A percentile compares a stretch with the other conserved stretches of the same genome.
phyloP scores from a whole-genome alignment of 2,113 vertebrate species.

The Thalassoma bifasciatum region DNA sequence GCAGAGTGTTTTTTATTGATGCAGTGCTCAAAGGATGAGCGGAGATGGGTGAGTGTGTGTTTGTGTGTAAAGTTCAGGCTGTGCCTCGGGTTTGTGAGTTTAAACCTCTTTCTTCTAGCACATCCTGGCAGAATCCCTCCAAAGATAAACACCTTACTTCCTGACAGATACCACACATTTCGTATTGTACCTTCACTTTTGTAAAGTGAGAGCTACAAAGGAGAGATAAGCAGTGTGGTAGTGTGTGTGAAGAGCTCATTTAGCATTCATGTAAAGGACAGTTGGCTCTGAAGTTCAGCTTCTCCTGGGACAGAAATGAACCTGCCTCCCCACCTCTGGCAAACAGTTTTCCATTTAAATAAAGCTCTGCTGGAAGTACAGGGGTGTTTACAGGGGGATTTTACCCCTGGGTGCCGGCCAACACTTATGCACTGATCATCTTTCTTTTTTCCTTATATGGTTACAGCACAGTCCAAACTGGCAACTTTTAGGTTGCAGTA shows the following conservation, averaged over 20 bases:
- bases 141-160: constrained; percentile 62
- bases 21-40: constrained; percentile 37
- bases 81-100: constrained; percentile 39
- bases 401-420: constrained; percentile 28
- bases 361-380: constrained; percentile 26
- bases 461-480: constrained; percentile 13
- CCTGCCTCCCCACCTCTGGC: background rate
- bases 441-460: constrained; percentile 39
- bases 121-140: constrained; percentile 35
- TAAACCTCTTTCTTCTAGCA: constrained; percentile 32
- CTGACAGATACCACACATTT: constrained; percentile 55
- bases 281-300: constrained; percentile 40
- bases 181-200: constrained; percentile 14
- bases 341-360: constrained; percentile 19
- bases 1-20: constrained; percentile 48
- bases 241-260: constrained; percentile 69
- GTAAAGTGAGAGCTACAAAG: constrained; percentile 31
- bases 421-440: constrained; percentile 19
- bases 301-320: constrained; percentile 30
- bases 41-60: constrained; percentile 16
- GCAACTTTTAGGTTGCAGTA: constrained; percentile 23
- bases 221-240: constrained; percentile 53
- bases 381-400: constrained; percentile 24
- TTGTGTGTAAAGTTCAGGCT: constrained; percentile 38
- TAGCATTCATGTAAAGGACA: constrained; percentile 54